Conservation (phyloP, 1,140 invertebrate genomes). For the Drosophila sechellia region DNA sequence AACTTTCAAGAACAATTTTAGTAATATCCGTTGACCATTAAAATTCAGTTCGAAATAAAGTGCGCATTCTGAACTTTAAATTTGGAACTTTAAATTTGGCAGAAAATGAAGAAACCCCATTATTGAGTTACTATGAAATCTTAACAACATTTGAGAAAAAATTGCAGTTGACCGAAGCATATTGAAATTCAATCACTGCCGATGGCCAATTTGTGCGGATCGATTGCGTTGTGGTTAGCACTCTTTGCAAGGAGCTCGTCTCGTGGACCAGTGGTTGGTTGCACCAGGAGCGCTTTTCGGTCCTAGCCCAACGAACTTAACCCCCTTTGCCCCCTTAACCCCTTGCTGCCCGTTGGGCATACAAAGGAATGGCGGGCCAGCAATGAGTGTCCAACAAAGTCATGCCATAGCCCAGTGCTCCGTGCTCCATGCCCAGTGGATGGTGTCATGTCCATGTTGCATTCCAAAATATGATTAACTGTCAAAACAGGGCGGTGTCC, state of each 20-base stretch:
- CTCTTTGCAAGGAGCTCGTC: background rate
- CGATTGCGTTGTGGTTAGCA: background rate
- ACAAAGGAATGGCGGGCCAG: background rate
- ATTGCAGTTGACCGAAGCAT: background rate
- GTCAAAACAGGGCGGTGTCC: slow-evolving; percentile 15
- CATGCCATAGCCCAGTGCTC: slow-evolving; percentile 15
- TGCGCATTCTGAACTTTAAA: too few relatives aligned
- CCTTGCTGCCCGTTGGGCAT: background rate
- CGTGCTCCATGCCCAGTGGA: background rate
- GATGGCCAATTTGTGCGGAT: background rate
- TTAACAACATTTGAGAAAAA: background rate
- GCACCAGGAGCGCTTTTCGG: background rate
- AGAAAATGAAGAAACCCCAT: too few relatives aligned
- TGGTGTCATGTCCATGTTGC: slow-evolving; percentile 21
- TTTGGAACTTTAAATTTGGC: too few relatives aligned
- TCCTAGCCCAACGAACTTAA: too few relatives aligned
- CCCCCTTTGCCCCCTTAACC: background rate
- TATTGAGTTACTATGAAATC: too few relatives aligned
- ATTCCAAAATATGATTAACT: slow-evolving; percentile 49
- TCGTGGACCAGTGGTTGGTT: background rate
- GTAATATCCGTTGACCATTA: too few relatives aligned
- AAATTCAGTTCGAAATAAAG: too few relatives aligned
- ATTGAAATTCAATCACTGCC: background rate
- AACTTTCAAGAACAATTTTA: too few relatives aligned
- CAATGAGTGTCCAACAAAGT: slow-evolving; percentile 15